Evolutionary conservation across 2,888 invertebrate genomes (phyloP).

Genomic region (Xiphydria camelus): DNA sequence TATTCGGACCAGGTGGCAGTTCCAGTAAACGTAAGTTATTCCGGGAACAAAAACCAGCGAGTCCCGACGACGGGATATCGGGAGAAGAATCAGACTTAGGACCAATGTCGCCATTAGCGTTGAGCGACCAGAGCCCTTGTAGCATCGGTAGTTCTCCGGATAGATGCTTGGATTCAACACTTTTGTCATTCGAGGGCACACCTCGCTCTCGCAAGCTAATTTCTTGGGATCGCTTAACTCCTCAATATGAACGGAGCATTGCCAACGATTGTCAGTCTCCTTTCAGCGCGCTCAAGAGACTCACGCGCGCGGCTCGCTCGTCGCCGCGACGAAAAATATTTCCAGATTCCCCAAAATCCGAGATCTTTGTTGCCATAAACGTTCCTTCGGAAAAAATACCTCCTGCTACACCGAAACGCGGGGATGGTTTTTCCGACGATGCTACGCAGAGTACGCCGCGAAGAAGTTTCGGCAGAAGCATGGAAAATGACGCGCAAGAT

Average conservation of each 20-base stretch:
- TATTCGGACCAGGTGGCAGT: constrained; percentile 29
- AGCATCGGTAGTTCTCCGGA: constrained; percentile 38
- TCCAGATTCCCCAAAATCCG: constrained; percentile 21
- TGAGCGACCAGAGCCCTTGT: constrained; percentile 35
- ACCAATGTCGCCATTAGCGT: constrained; percentile 46
- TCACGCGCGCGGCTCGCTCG: constrained; percentile 33
- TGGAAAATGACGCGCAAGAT: constrained; percentile 25
- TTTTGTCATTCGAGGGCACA: constrained; percentile 34
- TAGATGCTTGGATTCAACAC: constrained; percentile 36
- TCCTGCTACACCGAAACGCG: constrained; percentile 12
- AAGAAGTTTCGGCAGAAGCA: constrained; percentile 28
- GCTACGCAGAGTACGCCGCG: constrained; percentile 42
- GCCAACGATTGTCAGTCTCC: constrained; percentile 22
- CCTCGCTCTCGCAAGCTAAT: constrained; percentile 16
- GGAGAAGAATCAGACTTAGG: constrained; percentile 50
- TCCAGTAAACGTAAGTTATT: constrained; percentile 38
- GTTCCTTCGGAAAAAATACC: constrained; percentile 22
- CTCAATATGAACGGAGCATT: constrained; percentile 8
- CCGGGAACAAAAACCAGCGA: constrained; percentile 14
- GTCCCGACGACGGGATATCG: constrained; percentile 23
- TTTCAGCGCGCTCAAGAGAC: constrained; percentile 35
- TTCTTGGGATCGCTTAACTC: constrained; percentile 35
- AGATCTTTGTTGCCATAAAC: not conserved
- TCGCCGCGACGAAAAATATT: constrained; percentile 33
- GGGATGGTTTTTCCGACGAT: constrained; percentile 16